Evolutionary conservation across 2,113 vertebrate genomes (phyloP), one percentile per base, ranked within the genome.

Genomic region (Marcusenius ussheri): DNA sequence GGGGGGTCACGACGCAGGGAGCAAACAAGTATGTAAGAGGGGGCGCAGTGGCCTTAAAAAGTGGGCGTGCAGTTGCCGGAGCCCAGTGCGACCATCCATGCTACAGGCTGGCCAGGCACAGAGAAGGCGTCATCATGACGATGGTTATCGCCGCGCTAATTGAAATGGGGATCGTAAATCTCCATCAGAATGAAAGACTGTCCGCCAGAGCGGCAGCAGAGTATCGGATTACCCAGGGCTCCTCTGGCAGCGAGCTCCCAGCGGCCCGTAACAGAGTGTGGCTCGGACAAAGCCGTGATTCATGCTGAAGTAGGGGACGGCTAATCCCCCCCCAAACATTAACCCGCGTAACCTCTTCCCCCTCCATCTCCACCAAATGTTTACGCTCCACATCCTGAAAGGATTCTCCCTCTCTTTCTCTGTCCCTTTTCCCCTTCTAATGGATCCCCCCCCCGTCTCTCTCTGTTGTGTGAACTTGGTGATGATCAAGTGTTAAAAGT

Each of bases 131-230:
- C 91, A 84, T 91, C 90, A 87, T 83, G 89, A 89, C 42, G 74
- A 62, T 27, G 85, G 51, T 50, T 88, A 91, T 90, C 83, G 89
- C 87, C 70, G 89, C 49, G 49, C 86, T 92, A 91, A 92, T 92
- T 83, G 51, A 77, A 21, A 62, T 35, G 53, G 89, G 56, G 90
- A 91, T 92, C 77, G 70, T 88, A 89, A 66, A 91, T 92, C 90
- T 85, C 85, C 86, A 50, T 10, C 56, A 51, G 90, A 90, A 92
- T 89, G 91, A 91, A 91, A 90, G 49, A 83, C 90, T 89, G 83
- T 88, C 88, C 89, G 90, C 90, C 91, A 90, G 91, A 90, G 83
- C 58, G 83, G 90, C 88, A 58, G 90, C 90, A 27, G 74, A 74
- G 21, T 90, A 83, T 91, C 80, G 89, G 91, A 91, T 92, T 91